phyloP scores from a whole-genome alignment of 2,113 vertebrate species.

The Condylura cristata region DNA sequence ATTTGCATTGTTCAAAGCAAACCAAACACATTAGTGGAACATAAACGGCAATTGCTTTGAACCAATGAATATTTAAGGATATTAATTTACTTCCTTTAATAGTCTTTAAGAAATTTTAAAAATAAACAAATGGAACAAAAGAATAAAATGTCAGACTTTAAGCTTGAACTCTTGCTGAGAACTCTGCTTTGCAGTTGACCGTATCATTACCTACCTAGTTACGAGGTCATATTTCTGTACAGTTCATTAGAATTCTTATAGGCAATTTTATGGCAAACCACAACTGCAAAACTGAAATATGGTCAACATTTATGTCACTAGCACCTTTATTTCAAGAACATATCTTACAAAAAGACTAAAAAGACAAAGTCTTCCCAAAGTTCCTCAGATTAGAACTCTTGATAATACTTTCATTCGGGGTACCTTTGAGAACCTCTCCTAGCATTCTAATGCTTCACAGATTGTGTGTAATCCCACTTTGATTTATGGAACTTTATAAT shows the following conservation, averaged over 20 bases:
- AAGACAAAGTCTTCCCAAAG: not conserved
- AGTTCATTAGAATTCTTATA: constrained; percentile 64
- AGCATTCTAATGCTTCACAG: not conserved
- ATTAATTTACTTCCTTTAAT: constrained; percentile 84
- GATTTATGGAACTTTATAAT: constrained; percentile 32
- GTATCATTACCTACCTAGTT: constrained; percentile 83
- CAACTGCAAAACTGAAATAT: constrained; percentile 57
- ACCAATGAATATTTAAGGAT: constrained; percentile 80
- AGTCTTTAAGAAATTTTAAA: constrained; percentile 84
- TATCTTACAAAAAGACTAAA: constrained; percentile 62
- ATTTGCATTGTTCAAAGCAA: constrained; percentile 76
- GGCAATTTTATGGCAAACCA: constrained; percentile 67
- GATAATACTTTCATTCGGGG: not conserved
- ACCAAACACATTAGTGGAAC: constrained; percentile 67
- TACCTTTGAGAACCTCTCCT: not conserved
- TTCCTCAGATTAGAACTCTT: not conserved
- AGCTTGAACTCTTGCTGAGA: constrained; percentile 80
- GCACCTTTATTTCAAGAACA: constrained; percentile 69
- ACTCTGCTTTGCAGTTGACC: constrained; percentile 80
- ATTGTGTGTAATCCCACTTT: constrained; percentile 19
- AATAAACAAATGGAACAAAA: constrained; percentile 83
- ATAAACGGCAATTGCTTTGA: constrained; percentile 71
- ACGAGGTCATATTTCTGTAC: constrained; percentile 70
- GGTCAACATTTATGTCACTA: constrained; percentile 64
- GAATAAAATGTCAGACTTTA: constrained; percentile 82